phyloP scores from a whole-genome alignment of 2,113 vertebrate genomes.

The Macrotis lagotis region DNA sequence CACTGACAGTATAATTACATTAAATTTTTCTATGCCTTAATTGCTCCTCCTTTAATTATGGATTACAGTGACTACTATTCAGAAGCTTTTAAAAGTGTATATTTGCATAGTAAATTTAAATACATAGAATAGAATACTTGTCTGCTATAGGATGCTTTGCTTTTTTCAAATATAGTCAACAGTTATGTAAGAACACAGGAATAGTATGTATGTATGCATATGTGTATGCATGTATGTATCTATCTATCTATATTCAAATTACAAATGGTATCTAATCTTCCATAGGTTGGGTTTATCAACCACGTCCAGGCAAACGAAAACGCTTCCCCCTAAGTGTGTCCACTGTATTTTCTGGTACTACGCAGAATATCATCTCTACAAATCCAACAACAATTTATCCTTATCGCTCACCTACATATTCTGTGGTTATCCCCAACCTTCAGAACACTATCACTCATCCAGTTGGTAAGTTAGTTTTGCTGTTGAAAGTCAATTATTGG shows the following conservation, averaged over 20 bases:
- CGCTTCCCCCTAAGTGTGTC: conserved; percentile 75
- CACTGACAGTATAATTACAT: background rate
- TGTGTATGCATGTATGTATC: too few species aligned
- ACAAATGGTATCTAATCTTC: conserved; percentile 68
- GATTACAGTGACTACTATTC: conserved; percentile 34
- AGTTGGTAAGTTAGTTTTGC: conserved; percentile 83
- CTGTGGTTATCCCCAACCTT: conserved; percentile 80
- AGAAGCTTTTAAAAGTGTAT: background rate
- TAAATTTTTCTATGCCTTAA: background rate
- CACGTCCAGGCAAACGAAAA: conserved; percentile 85
- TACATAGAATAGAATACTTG: conserved; percentile 11
- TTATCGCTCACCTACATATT: conserved; percentile 78
- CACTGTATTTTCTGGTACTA: conserved; percentile 72
- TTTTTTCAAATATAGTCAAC: conserved; percentile 36
- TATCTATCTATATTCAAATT: conserved; percentile 59
- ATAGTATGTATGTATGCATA: background rate
- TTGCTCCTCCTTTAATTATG: conserved; percentile 32
- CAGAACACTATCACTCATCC: conserved; percentile 79
- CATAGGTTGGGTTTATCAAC: conserved; percentile 89
- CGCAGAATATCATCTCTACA: conserved; percentile 81
- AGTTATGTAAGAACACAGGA: conserved; percentile 32
- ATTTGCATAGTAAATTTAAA: conserved; percentile 40
- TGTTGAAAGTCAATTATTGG: conserved; percentile 63
- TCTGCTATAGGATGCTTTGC: background rate
- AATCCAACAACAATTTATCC: conserved; percentile 77